Conservation (phyloP, 2,113 vertebrate genomes). For the Labeo rohita region DNA sequence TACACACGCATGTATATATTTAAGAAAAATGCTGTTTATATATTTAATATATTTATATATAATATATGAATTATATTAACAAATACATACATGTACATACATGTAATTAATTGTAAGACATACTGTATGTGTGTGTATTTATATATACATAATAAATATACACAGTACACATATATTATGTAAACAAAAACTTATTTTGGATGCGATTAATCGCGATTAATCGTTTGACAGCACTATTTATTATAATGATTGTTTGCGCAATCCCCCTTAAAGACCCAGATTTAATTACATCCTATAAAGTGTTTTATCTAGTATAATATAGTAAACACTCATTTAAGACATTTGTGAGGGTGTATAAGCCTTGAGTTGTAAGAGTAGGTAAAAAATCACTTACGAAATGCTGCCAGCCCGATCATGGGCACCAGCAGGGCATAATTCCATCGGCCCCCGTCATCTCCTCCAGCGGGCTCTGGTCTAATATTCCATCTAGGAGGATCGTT, state of each 20-base stretch:
- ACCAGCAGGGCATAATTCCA: constrained; percentile 97
- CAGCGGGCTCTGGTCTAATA: constrained; percentile 82
- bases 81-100: too few species aligned
- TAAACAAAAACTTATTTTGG: too few species aligned
- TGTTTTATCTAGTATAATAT: neutral
- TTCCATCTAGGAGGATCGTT: constrained; percentile 94
- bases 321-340: neutral
- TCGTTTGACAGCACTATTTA: too few species aligned
- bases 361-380: neutral
- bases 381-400: constrained; percentile 88
- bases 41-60: too few species aligned
- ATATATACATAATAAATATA: too few species aligned
- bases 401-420: constrained; percentile 93
- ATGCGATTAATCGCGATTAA: too few species aligned
- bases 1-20: too few species aligned
- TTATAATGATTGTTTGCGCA: neutral
- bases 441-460: constrained; percentile 80
- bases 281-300: neutral
- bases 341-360: neutral
- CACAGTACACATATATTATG: too few species aligned
- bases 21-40: too few species aligned
- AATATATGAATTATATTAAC: too few species aligned
- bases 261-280: neutral
- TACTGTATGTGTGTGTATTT: too few species aligned
- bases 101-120: too few species aligned